Evolutionary conservation across 2,113 vertebrate species (phyloP), one percentile per base, ranked within the genome.

Genomic region (Grallaria varia): DNA sequence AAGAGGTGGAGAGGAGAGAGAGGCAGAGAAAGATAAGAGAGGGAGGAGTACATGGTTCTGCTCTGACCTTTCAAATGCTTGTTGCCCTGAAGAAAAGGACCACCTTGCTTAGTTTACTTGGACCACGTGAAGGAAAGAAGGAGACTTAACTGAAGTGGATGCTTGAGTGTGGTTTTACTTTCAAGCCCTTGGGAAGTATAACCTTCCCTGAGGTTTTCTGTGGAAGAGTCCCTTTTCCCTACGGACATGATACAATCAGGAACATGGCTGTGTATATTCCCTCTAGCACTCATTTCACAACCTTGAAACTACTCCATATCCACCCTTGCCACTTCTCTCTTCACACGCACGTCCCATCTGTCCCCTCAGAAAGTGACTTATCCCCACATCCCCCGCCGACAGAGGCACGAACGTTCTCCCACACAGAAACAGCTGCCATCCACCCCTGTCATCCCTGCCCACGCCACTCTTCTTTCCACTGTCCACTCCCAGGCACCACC

Each of bases 391-490:
- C 72, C 73, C 30, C 86, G 45, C 47, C 0, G 1, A 87, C 91
- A 95, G 86, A 97, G 84, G 76, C 59, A 56, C 2, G 0, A 42
- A 10, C 23, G 75, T 24, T 52, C 35, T 94, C 73, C 91, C 84
- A 89, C 84, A 67, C 83, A 90, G 52, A 53, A 87, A 56, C 89
- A 93, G 88, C 89, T 93, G 90, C 77, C 80, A 75, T 73, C n/a
- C 55, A 89, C 60, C 86, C 78, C 80, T 17, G 4, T 40, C 81
- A 67, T 67, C 44, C 56, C 66, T 56, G 28, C 83, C 60, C 83
- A 67, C 28, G 18, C 0, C 0, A 21, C 2, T 7, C 35, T 66
- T 53, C 67, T 74, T 69, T 39, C 60, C 66, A 24, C 66, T 78
- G 50, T 21, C 80, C 0, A 1, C 23, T 74, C 37, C 42, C n/a